Evolutionary conservation across 2,113 vertebrate genomes (phyloP).

Genomic region (Drymodes brunneopygia): DNA sequence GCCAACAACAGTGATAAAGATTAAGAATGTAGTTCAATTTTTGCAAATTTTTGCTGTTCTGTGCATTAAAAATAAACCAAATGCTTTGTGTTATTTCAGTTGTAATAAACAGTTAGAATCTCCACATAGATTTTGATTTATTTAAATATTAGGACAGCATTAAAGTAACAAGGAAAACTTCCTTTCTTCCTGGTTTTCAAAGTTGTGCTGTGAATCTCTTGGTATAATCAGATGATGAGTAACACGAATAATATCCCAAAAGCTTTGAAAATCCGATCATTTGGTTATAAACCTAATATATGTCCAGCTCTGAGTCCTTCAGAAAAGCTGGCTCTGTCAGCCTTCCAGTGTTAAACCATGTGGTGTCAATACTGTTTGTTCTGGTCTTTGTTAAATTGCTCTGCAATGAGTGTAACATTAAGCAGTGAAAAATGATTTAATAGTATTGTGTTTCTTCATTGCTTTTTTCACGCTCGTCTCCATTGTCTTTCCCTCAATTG

Average conservation of each 20-base stretch:
- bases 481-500: background rate
- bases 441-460: slow-evolving; percentile 7
- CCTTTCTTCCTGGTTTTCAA: background rate
- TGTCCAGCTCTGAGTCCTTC: background rate
- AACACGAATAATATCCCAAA: background rate
- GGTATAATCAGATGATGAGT: background rate
- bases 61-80: background rate
- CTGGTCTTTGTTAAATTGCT: background rate
- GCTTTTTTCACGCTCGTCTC: background rate
- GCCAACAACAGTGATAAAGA: background rate
- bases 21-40: background rate
- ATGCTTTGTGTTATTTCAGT: background rate
- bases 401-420: background rate
- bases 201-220: background rate
- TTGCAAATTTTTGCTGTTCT: background rate
- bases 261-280: background rate
- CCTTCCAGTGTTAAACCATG: background rate
- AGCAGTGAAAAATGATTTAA: slow-evolving; percentile 35
- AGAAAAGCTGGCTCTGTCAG: background rate
- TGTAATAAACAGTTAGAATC: background rate
- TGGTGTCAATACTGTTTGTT: background rate
- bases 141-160: background rate
- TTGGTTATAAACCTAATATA: background rate
- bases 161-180: background rate
- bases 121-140: background rate